phyloP scores from a whole-genome alignment of 2,797 vertebrate genomes.

The Eremophila alpestris region DNA sequence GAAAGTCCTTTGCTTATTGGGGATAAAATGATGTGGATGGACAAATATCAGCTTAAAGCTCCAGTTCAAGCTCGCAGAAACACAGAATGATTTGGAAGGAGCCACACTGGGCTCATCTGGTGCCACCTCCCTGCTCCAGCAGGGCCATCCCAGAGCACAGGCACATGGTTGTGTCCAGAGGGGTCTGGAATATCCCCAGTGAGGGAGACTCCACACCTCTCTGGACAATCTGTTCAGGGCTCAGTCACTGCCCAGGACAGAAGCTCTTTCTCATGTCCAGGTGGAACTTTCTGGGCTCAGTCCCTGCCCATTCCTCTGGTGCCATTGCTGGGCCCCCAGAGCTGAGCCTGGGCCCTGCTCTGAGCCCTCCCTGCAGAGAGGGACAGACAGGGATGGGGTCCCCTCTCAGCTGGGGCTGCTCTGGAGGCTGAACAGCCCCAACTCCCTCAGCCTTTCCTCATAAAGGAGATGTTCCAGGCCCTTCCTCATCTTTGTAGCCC shows the following conservation, averaged over 20 bases:
- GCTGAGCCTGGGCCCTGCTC: background rate
- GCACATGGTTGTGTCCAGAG: background rate
- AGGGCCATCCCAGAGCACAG: background rate
- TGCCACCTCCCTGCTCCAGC: accelerated
- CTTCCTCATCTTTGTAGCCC: background rate
- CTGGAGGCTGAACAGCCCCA: background rate
- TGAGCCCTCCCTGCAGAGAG: background rate
- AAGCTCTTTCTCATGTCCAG: accelerated
- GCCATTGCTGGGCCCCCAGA: background rate
- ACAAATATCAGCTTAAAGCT: background rate
- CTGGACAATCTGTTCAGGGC: background rate
- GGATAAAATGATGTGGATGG: background rate
- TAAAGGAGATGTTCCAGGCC: background rate
- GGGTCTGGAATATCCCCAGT: background rate
- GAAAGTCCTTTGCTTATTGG: background rate
- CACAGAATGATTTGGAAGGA: background rate
- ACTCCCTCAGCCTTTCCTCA: too few relatives aligned
- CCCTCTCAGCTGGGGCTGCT: background rate
- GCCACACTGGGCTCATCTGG: accelerated
- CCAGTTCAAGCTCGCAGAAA: background rate
- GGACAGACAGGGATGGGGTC: background rate
- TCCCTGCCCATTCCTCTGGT: background rate
- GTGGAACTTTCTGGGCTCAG: background rate
- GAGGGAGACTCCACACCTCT: background rate
- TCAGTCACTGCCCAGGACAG: background rate